phyloP scores from a whole-genome alignment of 1,140 invertebrate genomes.

The Lepidurus couesii region DNA sequence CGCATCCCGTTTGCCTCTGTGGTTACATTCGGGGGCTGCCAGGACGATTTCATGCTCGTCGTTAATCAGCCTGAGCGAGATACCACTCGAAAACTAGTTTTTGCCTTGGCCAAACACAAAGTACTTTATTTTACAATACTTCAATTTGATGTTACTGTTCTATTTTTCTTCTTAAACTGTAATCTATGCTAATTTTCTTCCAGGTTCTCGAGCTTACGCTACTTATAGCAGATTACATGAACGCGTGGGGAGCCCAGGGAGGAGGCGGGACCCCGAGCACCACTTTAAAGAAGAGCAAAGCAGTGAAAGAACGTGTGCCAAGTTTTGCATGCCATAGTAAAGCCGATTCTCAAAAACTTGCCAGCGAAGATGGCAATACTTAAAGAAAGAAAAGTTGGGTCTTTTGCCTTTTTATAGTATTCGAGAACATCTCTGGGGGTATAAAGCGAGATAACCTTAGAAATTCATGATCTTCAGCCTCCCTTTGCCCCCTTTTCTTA shows the following conservation, averaged over 20 bases:
- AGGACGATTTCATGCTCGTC: constrained; percentile 93
- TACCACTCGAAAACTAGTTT: constrained; percentile 79
- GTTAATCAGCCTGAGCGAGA: constrained; percentile 42
- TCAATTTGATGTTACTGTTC: not conserved
- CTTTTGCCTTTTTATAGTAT: not conserved
- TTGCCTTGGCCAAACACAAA: constrained; percentile 79
- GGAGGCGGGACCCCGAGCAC: not conserved
- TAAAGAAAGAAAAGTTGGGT: not conserved
- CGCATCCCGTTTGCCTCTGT: constrained; percentile 83
- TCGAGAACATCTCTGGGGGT: not conserved
- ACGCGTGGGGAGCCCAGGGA: constrained; percentile 57
- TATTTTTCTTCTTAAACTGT: constrained; percentile 22
- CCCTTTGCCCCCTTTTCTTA: not conserved
- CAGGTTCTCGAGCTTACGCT: constrained; percentile 85
- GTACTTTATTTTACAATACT: not conserved
- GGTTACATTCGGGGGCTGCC: constrained; percentile 86
- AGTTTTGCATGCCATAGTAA: constrained; percentile 19
- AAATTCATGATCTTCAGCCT: not conserved
- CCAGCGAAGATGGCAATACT: constrained; percentile 5
- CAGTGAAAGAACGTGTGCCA: constrained; percentile 12
- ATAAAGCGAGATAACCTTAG: not conserved
- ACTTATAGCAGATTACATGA: constrained; percentile 93
- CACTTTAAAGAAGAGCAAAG: not conserved
- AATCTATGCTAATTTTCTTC: constrained; percentile 38
- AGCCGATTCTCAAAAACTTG: constrained; percentile 2